These are phyloP conservation scores for Betta splendens DNA, from an alignment of 2,797 vertebrate genomes.

Conservation along the genomic window DNA sequence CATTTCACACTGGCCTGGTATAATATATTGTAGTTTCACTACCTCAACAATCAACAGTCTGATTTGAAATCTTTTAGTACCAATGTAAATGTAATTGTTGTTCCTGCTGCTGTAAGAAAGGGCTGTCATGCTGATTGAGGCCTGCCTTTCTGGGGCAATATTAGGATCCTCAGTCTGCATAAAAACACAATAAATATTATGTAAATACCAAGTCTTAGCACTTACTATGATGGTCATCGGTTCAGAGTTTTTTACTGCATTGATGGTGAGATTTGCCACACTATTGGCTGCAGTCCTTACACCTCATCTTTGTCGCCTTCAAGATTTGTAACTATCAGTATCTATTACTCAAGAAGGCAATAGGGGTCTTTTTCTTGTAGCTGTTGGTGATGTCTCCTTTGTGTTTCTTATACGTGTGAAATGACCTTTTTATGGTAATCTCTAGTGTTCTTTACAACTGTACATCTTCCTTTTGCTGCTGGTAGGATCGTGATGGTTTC, in stretches of 20 bases:
- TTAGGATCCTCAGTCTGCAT: conserved; percentile 45
- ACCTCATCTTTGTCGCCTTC: conserved; percentile 54
- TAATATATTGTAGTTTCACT: not conserved
- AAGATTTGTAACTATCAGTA: conserved; percentile 84
- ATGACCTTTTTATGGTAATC: no score
- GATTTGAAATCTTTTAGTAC: conserved; percentile 27
- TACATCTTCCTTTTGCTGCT: no score
- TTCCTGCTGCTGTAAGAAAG: conserved; percentile 70
- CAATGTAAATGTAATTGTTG: conserved; percentile 82
- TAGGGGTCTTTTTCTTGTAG: no score
- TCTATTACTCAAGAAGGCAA: no score
- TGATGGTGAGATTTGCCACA: conserved; percentile 24
- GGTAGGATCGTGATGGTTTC: no score
- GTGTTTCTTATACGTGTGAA: no score
- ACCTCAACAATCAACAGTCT: not conserved
- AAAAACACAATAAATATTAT: no score
- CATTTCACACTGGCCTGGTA: no score
- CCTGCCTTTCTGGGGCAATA: conserved; percentile 60
- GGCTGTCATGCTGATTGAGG: conserved; percentile 69
- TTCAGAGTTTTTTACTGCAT: not conserved
- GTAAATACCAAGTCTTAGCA: not conserved
- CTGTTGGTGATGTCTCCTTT: no score
- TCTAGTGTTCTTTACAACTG: no score
- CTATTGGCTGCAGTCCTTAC: not conserved
- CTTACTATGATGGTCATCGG: conserved; percentile 23